phyloP scores from a whole-genome alignment of 2,888 invertebrate genomes.

The Chrysolina haemoptera region DNA sequence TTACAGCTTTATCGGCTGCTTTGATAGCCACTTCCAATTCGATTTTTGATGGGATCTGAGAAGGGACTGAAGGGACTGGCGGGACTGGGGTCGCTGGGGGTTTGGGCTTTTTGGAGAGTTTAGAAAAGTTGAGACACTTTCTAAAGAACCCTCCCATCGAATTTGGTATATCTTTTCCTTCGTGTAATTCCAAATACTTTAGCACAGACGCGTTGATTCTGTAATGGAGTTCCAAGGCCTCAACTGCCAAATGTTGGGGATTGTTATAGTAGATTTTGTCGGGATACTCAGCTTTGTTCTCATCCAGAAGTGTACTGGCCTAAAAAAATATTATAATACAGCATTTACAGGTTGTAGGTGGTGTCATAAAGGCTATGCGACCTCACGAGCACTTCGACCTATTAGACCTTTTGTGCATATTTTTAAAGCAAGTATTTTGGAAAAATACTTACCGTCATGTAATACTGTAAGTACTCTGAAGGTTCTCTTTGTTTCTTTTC shows the following conservation, averaged over 20 bases:
- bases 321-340: conserved; percentile 58
- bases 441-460: conserved; percentile 74
- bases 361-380: too few relatives aligned
- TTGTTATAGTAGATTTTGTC: conserved; percentile 88
- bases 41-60: conserved; percentile 3
- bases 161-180: conserved; percentile 77
- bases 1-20: neutral
- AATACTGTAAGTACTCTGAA: conserved; percentile 83
- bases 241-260: conserved; percentile 87
- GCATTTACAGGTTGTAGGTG: too few relatives aligned
- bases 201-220: conserved; percentile 91
- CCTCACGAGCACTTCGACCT: too few relatives aligned
- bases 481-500: conserved; percentile 88
- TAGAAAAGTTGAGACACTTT: conserved; percentile 69
- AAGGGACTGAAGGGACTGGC: too few relatives aligned
- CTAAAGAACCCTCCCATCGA: conserved; percentile 76
- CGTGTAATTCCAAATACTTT: conserved; percentile 86
- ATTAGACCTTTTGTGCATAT: too few relatives aligned
- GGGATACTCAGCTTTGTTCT: conserved; percentile 88
- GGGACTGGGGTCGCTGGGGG: too few relatives aligned
- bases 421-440: neutral
- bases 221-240: conserved; percentile 89
- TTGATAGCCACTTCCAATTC: conserved; percentile 21
- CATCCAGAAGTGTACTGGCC: conserved; percentile 83
- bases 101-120: conserved; percentile 43